Base-by-base conservation (phyloP, 2,888 invertebrate genomes). In the Pristionchus maxplancki region DNA sequence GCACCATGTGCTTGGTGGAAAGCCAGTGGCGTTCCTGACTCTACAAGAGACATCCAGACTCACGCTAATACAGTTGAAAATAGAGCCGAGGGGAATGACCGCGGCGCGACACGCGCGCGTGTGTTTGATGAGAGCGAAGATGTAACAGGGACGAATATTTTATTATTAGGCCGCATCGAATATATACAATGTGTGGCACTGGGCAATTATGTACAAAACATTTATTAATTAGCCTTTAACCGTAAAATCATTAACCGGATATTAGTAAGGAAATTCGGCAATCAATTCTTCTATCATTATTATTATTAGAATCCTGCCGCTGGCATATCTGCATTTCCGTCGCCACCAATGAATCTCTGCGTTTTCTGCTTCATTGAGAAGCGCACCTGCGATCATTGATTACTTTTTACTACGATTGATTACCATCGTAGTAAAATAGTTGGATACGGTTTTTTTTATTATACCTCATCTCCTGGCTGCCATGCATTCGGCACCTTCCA, bases 401-500 rank as follows among this genome's bases (percentile, higher is more conserved):
- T 24, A n/a, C n/a, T n/a, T n/a, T 37, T 34, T 1, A 24, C 1
- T 58, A 11, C 40, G 31, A 24, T 1, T 6, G 13, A 15, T n/a
- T n/a, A n/a, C 53, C 34, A 31, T n/a, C 20, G 48, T 15, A 82
- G n/a, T 53, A 1, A 1, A 31, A 48, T 48, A 5, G 34, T 17
- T n/a, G 3, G n/a, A 74, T 78, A 28, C 78, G 24, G 8, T 11
- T 6, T 48, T 13, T 24, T 31, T 28, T 44, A 83, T 31, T 1
- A 31, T 83, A 93, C 91, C 82, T 92, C 91, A 86, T 93, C 93
- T 24, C 93, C 93, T 4, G 92, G 90, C 82, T 91, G 90, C 93
- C 93, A 93, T 53, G 89, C 88, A 85, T 93, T 93, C 24, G 93
- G 93, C 37, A 93, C 90, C 89, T 93, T 93, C 90, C 92, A 93